Percentiles rank a stretch among this genome's conserved stretches.
Conservation (phyloP, 1,140 invertebrate species). For the Globodera rostochiensis region DNA sequence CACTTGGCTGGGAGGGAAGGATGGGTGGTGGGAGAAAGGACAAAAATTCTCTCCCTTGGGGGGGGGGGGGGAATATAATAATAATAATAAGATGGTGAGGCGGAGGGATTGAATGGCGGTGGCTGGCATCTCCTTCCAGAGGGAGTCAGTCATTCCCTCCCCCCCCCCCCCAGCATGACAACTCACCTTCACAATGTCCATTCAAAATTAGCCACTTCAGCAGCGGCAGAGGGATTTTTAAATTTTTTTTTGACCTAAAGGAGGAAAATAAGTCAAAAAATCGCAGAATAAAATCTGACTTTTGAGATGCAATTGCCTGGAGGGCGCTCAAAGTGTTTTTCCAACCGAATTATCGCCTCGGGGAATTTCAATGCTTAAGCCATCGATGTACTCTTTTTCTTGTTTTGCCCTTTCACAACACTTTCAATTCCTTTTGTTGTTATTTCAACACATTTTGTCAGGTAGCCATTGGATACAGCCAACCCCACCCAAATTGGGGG, state of each 20-base stretch:
- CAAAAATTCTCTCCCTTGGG: background rate
- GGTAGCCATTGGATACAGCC: background rate
- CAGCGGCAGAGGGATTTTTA: no score
- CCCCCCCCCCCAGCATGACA: no score
- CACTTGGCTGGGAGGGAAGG: background rate
- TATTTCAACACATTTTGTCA: background rate
- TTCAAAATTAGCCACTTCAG: no score
- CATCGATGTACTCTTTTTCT: background rate
- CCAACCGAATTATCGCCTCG: no score
- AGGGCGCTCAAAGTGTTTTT: no score
- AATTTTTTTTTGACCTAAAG: no score
- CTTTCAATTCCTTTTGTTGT: background rate
- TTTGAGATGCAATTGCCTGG: no score
- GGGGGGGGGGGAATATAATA: background rate
- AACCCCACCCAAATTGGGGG: background rate
- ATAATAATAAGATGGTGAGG: background rate
- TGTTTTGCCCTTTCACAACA: background rate
- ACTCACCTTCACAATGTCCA: no score
- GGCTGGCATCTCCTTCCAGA: background rate
- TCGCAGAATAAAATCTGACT: no score
- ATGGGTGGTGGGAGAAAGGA: background rate
- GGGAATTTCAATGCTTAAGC: no score
- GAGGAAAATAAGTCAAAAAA: no score
- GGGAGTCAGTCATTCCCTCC: background rate
- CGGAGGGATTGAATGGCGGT: background rate